These are phyloP conservation scores for Caenorhabditis uteleia DNA, from an alignment of 2,888 invertebrate genomes.

Conservation along the genomic window DNA sequence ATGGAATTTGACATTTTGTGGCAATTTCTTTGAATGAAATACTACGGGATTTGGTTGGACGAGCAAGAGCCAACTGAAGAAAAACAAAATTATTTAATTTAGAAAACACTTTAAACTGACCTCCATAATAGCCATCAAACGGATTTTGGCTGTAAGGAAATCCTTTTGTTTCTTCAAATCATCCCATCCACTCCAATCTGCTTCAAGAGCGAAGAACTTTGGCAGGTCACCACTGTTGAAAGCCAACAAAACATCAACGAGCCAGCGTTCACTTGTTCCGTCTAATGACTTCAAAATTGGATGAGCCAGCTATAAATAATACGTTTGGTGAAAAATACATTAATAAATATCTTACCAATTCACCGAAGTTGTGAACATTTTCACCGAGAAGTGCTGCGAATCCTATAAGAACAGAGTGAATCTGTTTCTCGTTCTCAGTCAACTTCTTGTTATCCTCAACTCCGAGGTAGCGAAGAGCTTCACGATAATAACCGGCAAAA, in stretches of 20 bases:
- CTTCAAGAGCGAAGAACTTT: constrained; percentile 74
- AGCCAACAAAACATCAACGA: constrained; percentile 77
- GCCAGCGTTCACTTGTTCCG: constrained; percentile 84
- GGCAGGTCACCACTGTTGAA: constrained; percentile 82
- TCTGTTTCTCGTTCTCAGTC: constrained; percentile 50
- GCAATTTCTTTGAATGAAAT: constrained; percentile 90
- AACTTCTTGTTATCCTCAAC: constrained; percentile 63
- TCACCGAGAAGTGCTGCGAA: constrained; percentile 92
- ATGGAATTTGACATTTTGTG: constrained; percentile 79
- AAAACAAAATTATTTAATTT: constrained; percentile 1
- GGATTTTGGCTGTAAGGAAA: constrained; percentile 81
- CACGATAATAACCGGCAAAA: constrained; percentile 92
- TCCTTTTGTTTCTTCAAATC: constrained; percentile 61
- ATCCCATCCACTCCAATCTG: constrained; percentile 72
- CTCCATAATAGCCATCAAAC: constrained; percentile 94
- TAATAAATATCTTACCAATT: constrained; percentile 76
- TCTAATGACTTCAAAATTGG: constrained; percentile 87
- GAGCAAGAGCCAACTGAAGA: constrained; percentile 89
- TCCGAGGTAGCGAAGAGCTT: constrained; percentile 83
- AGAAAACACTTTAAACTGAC: constrained; percentile 49
- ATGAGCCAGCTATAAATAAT: too few relatives aligned
- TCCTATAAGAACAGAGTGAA: constrained; percentile 83
- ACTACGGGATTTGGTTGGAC: constrained; percentile 84
- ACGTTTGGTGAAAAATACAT: constrained; percentile 71
- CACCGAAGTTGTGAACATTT: constrained; percentile 94